Conservation (phyloP, 2,888 invertebrate genomes). For the Megalurothrips usitatus region DNA sequence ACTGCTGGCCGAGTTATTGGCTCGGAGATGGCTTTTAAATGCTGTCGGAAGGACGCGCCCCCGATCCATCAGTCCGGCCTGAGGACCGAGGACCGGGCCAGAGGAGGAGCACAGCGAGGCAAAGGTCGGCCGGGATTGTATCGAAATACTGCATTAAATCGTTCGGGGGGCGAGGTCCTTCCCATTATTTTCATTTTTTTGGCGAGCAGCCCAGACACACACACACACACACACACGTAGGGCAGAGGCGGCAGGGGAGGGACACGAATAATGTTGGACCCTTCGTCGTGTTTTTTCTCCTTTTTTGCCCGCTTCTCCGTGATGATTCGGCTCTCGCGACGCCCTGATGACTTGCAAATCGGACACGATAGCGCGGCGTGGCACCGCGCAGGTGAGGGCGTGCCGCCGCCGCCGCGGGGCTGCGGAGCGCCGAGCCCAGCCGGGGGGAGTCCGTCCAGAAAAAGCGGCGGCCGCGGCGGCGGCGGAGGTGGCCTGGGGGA, state of each 20-base stretch:
- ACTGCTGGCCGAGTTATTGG: not conserved
- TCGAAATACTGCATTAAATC: not conserved
- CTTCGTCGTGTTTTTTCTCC: not conserved
- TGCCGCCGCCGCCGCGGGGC: too few species aligned
- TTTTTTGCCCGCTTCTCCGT: not conserved
- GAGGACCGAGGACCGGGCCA: not conserved
- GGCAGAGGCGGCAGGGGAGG: too few species aligned
- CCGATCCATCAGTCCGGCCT: not conserved
- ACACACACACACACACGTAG: too few species aligned
- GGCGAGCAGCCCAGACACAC: not conserved
- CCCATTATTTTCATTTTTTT: not conserved
- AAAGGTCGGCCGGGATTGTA: too few species aligned
- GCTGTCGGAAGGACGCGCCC: not conserved
- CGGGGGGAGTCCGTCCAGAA: too few species aligned
- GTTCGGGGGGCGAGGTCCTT: not conserved
- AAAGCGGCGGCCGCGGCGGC: too few species aligned
- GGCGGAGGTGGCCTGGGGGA: too few species aligned
- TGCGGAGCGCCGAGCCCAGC: too few species aligned
- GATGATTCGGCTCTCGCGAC: not conserved
- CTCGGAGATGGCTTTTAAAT: not conserved
- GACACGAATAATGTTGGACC: too few species aligned
- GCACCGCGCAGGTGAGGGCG: too few species aligned
- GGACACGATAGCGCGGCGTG: too few species aligned
- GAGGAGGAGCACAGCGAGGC: too few species aligned
- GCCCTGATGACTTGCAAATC: slow-evolving; percentile 6